Evolutionary conservation across 2,113 vertebrate species (phyloP).

Genomic region (Hiodon tergisus): DNA sequence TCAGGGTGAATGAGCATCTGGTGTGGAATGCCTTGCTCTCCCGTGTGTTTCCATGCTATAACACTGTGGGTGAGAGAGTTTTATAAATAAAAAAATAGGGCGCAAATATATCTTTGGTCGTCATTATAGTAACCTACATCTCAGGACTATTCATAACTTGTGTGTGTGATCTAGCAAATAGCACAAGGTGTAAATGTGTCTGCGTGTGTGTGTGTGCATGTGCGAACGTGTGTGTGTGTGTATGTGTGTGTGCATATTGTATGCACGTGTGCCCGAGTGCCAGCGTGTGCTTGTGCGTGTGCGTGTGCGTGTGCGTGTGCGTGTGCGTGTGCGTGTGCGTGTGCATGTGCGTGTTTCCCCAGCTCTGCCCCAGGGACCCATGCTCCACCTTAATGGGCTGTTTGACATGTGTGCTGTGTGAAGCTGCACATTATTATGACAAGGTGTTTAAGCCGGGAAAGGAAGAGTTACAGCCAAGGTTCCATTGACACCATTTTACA

Average conservation of each 20-base stretch:
- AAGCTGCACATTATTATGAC: slow-evolving; percentile 52
- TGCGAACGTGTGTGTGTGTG: neutral
- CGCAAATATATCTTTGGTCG: no score
- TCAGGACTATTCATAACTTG: no score
- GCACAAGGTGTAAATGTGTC: neutral
- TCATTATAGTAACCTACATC: no score
- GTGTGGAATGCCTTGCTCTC: no score
- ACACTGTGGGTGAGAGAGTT: no score
- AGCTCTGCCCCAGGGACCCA: neutral
- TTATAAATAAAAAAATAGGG: no score
- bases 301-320: neutral
- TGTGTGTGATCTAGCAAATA: no score
- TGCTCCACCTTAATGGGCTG: slow-evolving; percentile 39
- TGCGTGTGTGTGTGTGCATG: neutral
- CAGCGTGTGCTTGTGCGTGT: neutral
- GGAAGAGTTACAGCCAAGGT: slow-evolving; percentile 39
- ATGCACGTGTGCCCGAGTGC: no score
- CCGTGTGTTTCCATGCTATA: no score
- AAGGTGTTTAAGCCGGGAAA: slow-evolving; percentile 22
- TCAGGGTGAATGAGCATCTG: neutral
- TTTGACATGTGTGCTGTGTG: slow-evolving; percentile 45
- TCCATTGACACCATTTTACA: slow-evolving; percentile 37
- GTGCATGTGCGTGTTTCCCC: neutral
- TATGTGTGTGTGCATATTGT: neutral
- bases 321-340: neutral